Percentiles rank a stretch among this genome's conserved stretches.
These are phyloP conservation scores for Anneissia japonica DNA, from an alignment of 35 echinoderm and acorn worm species.

Conservation along the genomic window DNA sequence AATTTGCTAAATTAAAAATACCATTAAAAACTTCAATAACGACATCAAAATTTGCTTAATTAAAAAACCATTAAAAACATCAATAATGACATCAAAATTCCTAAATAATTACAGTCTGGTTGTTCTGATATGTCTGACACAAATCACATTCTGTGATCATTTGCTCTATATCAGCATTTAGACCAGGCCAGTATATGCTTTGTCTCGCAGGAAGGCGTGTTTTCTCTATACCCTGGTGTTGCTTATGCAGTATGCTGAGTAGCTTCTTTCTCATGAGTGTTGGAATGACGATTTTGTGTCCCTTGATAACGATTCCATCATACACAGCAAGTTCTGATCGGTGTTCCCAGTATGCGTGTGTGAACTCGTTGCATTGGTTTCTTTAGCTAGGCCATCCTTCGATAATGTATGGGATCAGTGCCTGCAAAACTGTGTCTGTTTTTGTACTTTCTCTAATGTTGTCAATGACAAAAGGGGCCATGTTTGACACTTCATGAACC, in stretches of 20 bases:
- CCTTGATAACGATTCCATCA: conserved; percentile 31
- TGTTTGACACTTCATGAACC: conserved; percentile 18
- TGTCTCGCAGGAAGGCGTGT: conserved; percentile 28
- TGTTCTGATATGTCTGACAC: conserved; percentile 16
- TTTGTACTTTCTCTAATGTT: conserved; percentile 2
- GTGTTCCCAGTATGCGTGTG: conserved; percentile 21
- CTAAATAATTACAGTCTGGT: too few relatives aligned
- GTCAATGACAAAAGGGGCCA: conserved; percentile 15
- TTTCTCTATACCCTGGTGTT: conserved; percentile 32
- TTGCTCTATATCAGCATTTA: conserved; percentile 28
- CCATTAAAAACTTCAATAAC: too few relatives aligned
- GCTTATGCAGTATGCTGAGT: conserved; percentile 19
- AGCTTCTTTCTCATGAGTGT: not conserved
- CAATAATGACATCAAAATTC: too few relatives aligned
- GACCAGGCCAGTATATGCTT: conserved; percentile 26
- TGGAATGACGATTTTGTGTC: not conserved
- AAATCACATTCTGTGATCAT: conserved; percentile 25
- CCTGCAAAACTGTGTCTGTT: conserved; percentile 18
- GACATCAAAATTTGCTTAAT: too few relatives aligned
- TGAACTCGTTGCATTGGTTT: conserved; percentile 16
- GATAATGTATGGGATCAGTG: conserved; percentile 12
- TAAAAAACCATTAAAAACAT: too few relatives aligned
- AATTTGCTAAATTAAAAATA: too few relatives aligned
- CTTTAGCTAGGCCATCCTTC: not conserved
- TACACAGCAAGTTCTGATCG: not conserved